These are phyloP conservation scores for Otus sunia DNA, from an alignment of 2,113 vertebrate species.

Conservation along the genomic window DNA sequence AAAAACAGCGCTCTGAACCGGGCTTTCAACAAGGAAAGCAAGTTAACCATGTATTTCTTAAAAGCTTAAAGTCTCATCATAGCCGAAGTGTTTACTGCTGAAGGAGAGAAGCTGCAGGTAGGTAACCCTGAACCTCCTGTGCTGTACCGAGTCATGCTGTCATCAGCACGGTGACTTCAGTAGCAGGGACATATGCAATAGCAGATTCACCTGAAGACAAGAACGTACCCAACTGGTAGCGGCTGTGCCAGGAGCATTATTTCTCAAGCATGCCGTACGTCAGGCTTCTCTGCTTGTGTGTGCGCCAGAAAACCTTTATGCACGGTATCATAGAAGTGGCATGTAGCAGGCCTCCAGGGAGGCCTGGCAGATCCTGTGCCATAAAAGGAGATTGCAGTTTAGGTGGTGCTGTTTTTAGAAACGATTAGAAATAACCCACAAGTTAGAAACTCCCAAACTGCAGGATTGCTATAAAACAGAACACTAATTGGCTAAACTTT, in stretches of 20 bases:
- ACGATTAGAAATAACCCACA: not conserved
- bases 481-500: not conserved
- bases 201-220: not conserved
- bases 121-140: not conserved
- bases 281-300: not conserved
- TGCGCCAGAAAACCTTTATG: not conserved
- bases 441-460: not conserved
- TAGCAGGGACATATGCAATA: not conserved
- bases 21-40: not conserved
- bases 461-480: not conserved
- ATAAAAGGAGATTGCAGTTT: accelerated
- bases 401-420: not conserved
- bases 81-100: not conserved
- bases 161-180: not conserved
- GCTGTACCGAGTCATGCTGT: not conserved
- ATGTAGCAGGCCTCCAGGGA: not conserved
- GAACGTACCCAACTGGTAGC: not conserved
- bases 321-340: not conserved
- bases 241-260: not conserved
- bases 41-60: accelerated
- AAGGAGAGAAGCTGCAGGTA: not conserved
- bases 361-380: not conserved
- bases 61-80: accelerated
- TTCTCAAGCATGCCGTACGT: not conserved
- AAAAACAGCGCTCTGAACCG: not conserved